These are phyloP conservation scores for Pipistrellus nathusii DNA, from an alignment of 2,797 vertebrate genomes.

Conservation along the genomic window DNA sequence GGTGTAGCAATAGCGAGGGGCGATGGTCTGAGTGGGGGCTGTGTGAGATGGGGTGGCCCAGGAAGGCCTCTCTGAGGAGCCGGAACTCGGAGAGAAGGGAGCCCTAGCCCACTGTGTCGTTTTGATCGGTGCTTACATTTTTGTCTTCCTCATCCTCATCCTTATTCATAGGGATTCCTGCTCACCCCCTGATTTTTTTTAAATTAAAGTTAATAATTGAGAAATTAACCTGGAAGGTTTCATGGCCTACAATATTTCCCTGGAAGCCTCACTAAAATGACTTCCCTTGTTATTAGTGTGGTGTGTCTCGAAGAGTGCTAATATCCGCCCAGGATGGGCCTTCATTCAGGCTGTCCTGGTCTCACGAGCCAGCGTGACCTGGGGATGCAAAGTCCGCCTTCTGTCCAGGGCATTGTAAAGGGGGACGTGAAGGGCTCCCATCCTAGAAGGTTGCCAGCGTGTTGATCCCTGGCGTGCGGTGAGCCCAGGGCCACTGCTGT, in stretches of 20 bases:
- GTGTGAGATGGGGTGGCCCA: not conserved
- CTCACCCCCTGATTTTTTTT: not conserved
- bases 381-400: not conserved
- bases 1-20: not conserved
- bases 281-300: not conserved
- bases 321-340: not conserved
- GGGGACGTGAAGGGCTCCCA: not conserved
- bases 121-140: not conserved
- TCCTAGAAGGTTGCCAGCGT: not conserved
- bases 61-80: not conserved
- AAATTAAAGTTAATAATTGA: not conserved
- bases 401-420: not conserved
- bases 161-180: not conserved
- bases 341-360: not conserved
- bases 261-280: not conserved
- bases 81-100: not conserved
- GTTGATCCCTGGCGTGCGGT: rapidly evolving
- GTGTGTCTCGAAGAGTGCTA: not conserved
- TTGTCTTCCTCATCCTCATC: not conserved
- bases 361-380: not conserved
- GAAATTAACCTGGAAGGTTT: not conserved
- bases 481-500: not conserved
- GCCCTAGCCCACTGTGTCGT: not conserved
- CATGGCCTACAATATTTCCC: not conserved
- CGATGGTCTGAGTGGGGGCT: not conserved